These are phyloP conservation scores for Menura novaehollandiae DNA, from an alignment of 2,113 vertebrate genomes.

Conservation along the genomic window DNA sequence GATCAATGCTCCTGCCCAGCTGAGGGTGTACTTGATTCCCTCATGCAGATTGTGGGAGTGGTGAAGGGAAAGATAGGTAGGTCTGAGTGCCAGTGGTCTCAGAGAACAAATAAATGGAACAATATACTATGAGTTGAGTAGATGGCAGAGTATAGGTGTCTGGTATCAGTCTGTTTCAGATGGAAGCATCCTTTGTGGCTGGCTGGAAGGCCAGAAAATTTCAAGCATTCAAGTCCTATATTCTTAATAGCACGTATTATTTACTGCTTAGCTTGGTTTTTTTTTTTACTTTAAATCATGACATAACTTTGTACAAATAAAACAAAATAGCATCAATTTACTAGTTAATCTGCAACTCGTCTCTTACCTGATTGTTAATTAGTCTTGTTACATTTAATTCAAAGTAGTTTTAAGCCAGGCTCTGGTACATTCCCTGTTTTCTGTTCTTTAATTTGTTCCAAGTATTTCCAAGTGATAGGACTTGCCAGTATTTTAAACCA, in stretches of 20 bases:
- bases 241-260: rapidly evolving
- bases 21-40: background rate
- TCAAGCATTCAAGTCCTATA: background rate
- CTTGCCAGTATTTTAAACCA: background rate
- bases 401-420: background rate
- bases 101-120: background rate
- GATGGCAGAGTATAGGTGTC: background rate
- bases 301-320: background rate
- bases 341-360: background rate
- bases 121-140: background rate
- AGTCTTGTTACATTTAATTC: background rate
- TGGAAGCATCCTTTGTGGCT: background rate
- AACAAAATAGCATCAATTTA: background rate
- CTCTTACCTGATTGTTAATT: background rate
- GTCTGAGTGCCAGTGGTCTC: background rate
- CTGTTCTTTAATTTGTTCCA: background rate
- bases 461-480: background rate
- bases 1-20: background rate
- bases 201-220: background rate
- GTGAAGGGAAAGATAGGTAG: background rate
- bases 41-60: background rate
- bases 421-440: background rate
- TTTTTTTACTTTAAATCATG: background rate
- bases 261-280: background rate
- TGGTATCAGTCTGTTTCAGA: background rate